Base-by-base conservation (phyloP, 2,888 invertebrate species). In the Silvanus unidentatus region DNA sequence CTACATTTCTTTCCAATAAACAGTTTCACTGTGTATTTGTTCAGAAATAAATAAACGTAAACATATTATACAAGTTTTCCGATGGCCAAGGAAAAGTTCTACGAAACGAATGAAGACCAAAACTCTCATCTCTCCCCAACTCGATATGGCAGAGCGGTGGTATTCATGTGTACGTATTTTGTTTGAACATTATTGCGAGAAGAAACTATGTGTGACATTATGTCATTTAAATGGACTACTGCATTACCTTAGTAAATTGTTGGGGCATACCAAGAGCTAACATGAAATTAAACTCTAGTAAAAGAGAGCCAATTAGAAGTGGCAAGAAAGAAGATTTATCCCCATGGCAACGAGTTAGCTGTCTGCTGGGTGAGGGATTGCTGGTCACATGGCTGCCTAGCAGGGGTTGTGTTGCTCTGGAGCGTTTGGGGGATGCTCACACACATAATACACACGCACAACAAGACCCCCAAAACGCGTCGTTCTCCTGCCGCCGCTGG, bases 221-320 rank as follows among this genome's bases (percentile, higher is more conserved):
- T 45, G 49, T 58, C 55, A 58, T 58, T 49, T 49, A 49, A 50
- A 51, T 49, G 48, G 48, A 49, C 48, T 56, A 50, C 56, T 47
- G 53, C 56, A 63, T 62, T 53, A 59, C 60, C 56, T 54, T 49
- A 46, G 58, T 58, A 62, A 62, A 62, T 62, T 60, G 55, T 54
- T 51, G 52, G 37, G 49, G 56, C 62, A 62, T 59, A 59, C 62
- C 62, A 54, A 59, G n/a, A n/a, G 53, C 59, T 54, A 62, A 63
- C 64, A 62, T 59, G 62, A 63, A 68, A 68, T 68, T 67, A 67
- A 67, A 66, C 63, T 64, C 60, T 57, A 56, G 63, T 64, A 65
- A 68, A 70, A 70, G 70, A 68, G 67, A 69, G 68, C 71, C 71
- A 71, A 72, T 72, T 72, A 71, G 69, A 69, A 66, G 69, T 68